These are phyloP conservation scores for Pangasianodon gigas DNA, from an alignment of 2,113 vertebrate species.

Conservation along the genomic window DNA sequence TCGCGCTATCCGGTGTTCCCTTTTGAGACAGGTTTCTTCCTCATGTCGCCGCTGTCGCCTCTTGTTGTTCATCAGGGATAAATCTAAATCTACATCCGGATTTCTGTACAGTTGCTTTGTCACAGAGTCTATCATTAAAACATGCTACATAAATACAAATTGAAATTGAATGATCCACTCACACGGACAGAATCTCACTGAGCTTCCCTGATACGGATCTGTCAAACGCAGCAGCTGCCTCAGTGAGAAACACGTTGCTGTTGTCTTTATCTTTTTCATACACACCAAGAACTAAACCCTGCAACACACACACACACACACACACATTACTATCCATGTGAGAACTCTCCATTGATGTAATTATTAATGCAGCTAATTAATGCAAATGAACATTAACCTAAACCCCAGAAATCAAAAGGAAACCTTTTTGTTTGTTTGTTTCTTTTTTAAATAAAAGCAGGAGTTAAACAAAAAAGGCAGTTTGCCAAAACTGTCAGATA, in stretches of 20 bases:
- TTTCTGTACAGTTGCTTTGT: too few relatives aligned
- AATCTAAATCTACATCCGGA: too few relatives aligned
- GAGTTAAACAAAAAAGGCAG: too few relatives aligned
- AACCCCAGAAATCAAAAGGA: background rate
- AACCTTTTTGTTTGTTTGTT: too few relatives aligned
- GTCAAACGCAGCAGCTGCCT: conserved; percentile 81
- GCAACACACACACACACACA: conserved; percentile 49
- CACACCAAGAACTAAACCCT: conserved; percentile 91
- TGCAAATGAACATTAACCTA: background rate
- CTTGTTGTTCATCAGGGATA: too few relatives aligned
- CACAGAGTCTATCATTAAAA: background rate
- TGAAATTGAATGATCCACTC: conserved; percentile 58
- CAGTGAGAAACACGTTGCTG: conserved; percentile 72
- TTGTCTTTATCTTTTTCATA: conserved; percentile 81
- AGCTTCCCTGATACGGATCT: conserved; percentile 83
- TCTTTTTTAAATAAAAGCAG: too few relatives aligned
- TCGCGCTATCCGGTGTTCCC: too few relatives aligned
- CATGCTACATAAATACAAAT: background rate
- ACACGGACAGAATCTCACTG: conserved; percentile 81
- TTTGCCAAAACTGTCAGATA: too few relatives aligned
- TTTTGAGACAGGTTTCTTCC: too few relatives aligned
- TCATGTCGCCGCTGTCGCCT: too few relatives aligned
- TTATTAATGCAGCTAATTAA: background rate
- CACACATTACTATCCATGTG: background rate
- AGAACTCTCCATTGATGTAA: background rate